Conservation (phyloP, 2,888 invertebrate genomes). For the Clusia tigrina region DNA sequence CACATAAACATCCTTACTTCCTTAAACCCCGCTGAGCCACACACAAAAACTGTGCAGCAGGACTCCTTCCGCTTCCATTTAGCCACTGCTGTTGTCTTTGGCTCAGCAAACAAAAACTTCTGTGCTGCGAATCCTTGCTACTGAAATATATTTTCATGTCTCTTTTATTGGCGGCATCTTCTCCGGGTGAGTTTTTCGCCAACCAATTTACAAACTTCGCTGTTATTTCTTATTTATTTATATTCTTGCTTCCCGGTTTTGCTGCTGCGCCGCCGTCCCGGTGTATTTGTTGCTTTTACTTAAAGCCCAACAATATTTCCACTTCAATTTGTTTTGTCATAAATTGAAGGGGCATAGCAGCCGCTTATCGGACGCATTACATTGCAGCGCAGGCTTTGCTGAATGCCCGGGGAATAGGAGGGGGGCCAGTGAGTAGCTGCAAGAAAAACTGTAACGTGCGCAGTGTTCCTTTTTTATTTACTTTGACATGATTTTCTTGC, state of each 20-base stretch:
- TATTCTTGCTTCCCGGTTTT: no score
- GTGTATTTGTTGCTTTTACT: not conserved
- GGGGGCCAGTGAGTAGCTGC: not conserved
- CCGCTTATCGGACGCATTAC: constrained; percentile 29
- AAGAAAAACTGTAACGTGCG: not conserved
- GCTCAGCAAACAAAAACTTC: not conserved
- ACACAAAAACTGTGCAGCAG: not conserved
- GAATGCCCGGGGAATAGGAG: not conserved
- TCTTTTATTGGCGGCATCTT: constrained; percentile 5
- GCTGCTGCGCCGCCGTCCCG: not conserved
- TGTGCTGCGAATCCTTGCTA: not conserved
- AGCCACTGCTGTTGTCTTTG: not conserved
- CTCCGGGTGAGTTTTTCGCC: no score
- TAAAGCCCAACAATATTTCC: not conserved
- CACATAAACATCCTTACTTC: not conserved
- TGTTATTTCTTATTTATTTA: no score
- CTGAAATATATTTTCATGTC: not conserved
- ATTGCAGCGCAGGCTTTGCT: constrained; percentile 4
- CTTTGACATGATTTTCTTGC: constrained; percentile 5
- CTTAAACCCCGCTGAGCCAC: not conserved
- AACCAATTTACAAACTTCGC: not conserved
- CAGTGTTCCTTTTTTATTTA: constrained; percentile 7
- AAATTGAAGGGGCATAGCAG: constrained; percentile 34
- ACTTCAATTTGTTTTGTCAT: constrained; percentile 32
- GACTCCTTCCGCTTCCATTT: not conserved